phyloP scores from a whole-genome alignment of 2,888 invertebrate species.

The Erebia palarica region DNA sequence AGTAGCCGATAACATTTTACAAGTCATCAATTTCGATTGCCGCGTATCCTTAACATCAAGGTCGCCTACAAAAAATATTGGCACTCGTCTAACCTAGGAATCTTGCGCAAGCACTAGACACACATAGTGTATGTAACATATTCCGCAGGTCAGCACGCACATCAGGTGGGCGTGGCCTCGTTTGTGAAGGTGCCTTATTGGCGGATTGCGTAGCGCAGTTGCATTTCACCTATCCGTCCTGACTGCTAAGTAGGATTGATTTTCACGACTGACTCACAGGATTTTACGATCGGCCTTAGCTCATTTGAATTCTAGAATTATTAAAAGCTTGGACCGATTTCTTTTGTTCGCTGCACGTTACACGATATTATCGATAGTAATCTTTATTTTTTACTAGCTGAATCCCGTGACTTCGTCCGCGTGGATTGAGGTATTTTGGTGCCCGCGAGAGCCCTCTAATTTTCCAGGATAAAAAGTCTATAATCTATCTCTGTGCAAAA shows the following conservation, averaged over 20 bases:
- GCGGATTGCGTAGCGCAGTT: slow-evolving; percentile 62
- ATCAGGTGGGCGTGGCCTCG: slow-evolving; percentile 69
- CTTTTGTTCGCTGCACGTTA: not conserved
- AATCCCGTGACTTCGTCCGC: no score
- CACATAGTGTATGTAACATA: slow-evolving; percentile 44
- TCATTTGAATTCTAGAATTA: slow-evolving; percentile 18
- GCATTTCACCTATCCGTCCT: slow-evolving; percentile 70
- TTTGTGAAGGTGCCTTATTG: slow-evolving; percentile 61
- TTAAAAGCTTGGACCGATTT: not conserved
- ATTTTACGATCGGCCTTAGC: slow-evolving; percentile 28
- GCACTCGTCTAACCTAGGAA: slow-evolving; percentile 35
- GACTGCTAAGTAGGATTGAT: slow-evolving; percentile 61
- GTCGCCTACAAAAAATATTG: slow-evolving; percentile 26
- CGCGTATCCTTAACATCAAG: slow-evolving; percentile 27
- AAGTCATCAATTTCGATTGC: slow-evolving; percentile 18
- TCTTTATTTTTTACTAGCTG: not conserved
- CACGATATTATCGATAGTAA: not conserved
- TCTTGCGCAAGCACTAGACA: slow-evolving; percentile 41
- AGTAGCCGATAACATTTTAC: not conserved
- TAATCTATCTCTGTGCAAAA: no score
- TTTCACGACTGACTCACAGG: slow-evolving; percentile 45
- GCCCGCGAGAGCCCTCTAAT: no score
- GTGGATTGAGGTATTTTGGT: no score
- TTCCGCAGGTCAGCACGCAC: slow-evolving; percentile 42
- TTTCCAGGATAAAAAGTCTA: no score